Evolutionary conservation across 2,888 invertebrate genomes (phyloP), one percentile per base, ranked within the genome.

Genomic region (Heliconius hortense): DNA sequence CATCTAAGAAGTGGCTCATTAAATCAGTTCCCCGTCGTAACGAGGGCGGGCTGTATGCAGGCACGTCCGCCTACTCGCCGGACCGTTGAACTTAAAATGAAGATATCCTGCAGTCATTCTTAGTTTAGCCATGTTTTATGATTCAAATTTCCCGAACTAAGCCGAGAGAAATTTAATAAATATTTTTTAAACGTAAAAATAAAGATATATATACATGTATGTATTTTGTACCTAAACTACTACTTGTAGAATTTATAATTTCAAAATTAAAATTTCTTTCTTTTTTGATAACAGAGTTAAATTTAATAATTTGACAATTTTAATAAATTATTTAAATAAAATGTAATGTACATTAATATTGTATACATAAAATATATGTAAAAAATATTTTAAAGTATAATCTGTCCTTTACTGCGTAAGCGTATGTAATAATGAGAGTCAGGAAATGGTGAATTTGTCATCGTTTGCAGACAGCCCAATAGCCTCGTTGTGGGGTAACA

Each of bases 361-460:
- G 21, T 48, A 21, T 39, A 39, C 13, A 39, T 13, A 35, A 43
- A 43, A 43, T 39, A 39, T 15, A 13, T 8, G 2, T 43, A 24
- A n/a, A 64, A 62, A 64, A 7, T 64, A 39, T n/a, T 64, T 64
- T n/a, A n/a, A 13, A 39, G 7, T 39, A 15, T 69, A 24, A 56
- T 24, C 53, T 18, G 60, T 24, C 8, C 31, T 62, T 35, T 48
- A 69, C 64, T 60, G 67, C 73, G 77, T 75, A 73, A 69, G 76
- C 74, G 72, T 56, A 68, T 24, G 53, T 28, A 63, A 71, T 72
- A 74, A 75, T 31, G 39, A 48, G 11, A 62, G 56, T 72, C 71
- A 72, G 76, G 74, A 78, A 77, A 74, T 59, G 53, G 53, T 69
- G 56, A 69, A 73, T 75, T 71, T 78, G 73, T 75, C 67, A 60